Percentiles rank a stretch among this genome's conserved stretches.
Evolutionary conservation across 1,140 invertebrate species (phyloP).

Genomic region (Ceratosolen solmsi): DNA sequence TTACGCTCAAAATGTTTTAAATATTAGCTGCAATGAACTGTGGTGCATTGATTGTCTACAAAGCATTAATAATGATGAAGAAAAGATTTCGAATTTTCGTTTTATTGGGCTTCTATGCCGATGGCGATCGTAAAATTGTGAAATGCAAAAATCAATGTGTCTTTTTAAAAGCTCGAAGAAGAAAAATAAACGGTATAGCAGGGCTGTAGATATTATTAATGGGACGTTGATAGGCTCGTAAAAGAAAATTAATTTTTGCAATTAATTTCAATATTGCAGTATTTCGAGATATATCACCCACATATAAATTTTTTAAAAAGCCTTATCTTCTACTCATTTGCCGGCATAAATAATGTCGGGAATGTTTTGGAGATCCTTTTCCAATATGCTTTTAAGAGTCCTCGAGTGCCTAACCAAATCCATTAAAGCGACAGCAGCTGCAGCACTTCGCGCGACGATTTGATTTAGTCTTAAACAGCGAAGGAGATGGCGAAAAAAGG

Average conservation of each 20-base stretch:
- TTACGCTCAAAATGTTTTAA: too few species aligned
- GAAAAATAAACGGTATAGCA: background rate
- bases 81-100: too few species aligned
- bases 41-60: too few species aligned
- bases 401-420: conserved; percentile 34
- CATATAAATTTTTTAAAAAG: conserved; percentile 4
- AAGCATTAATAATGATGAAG: too few species aligned
- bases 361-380: conserved; percentile 3
- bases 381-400: conserved; percentile 42
- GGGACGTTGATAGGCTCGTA: background rate
- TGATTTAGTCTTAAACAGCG: conserved; percentile 37
- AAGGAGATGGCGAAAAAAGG: background rate
- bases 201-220: conserved; percentile 16
- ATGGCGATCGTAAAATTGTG: background rate
- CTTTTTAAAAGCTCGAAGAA: conserved; percentile 2
- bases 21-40: too few species aligned
- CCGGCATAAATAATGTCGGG: conserved; percentile 21
- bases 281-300: background rate
- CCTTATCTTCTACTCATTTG: conserved; percentile 39
- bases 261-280: background rate
- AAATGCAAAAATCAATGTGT: background rate
- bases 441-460: conserved; percentile 32
- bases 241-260: conserved; percentile 16
- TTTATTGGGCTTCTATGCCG: too few species aligned
- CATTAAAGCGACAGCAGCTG: conserved; percentile 49